Conservation (phyloP, 2,888 invertebrate species). For the Microplitis manilae region DNA sequence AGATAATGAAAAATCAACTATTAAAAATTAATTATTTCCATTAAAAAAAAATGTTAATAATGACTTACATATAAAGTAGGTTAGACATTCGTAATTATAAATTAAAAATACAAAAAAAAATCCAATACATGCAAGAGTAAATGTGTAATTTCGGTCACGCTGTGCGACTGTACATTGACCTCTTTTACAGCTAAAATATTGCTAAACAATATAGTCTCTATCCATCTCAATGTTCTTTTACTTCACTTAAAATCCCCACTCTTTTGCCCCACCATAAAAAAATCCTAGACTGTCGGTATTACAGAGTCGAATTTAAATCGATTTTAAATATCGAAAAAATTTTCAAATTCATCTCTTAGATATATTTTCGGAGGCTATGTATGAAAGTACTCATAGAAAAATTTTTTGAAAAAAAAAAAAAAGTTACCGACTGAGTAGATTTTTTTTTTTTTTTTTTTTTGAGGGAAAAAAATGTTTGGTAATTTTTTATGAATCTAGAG, state of each 20-base stretch:
- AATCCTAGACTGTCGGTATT: no score
- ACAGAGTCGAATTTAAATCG: no score
- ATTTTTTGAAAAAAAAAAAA: background rate
- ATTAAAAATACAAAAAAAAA: background rate
- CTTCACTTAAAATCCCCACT: no score
- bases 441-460: background rate
- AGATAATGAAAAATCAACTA: no score
- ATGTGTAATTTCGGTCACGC: constrained; percentile 71
- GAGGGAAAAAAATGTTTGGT: background rate
- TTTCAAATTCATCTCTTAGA: no score
- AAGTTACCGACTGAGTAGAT: background rate
- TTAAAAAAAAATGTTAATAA: background rate
- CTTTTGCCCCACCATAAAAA: no score
- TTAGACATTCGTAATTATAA: background rate
- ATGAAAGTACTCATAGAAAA: no score
- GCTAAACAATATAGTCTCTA: constrained; percentile 44
- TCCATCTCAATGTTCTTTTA: background rate
- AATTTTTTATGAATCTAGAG: no score
- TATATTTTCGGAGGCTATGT: no score
- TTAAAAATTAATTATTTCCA: no score
- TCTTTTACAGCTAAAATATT: constrained; percentile 45
- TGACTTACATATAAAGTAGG: background rate
- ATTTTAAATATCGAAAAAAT: no score
- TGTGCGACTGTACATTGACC: constrained; percentile 71
- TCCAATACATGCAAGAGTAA: constrained; percentile 54